Conservation (phyloP, 2,797 vertebrate genomes). For the Ceyx erithaca region DNA sequence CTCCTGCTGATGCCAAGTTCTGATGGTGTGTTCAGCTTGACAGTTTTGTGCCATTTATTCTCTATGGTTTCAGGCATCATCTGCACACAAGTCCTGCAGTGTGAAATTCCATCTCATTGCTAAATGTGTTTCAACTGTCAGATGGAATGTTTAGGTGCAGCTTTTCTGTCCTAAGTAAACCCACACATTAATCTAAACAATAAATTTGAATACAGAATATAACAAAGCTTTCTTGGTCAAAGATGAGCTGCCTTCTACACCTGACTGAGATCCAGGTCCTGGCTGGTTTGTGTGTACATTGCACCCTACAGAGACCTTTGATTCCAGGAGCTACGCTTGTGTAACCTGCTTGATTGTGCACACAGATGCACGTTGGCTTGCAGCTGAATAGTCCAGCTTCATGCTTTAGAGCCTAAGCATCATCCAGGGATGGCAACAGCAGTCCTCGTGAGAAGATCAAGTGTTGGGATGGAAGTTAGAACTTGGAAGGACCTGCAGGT, state of each 20-base stretch:
- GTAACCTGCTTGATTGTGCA: slow-evolving; percentile 5
- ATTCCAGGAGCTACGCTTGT: not conserved
- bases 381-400: slow-evolving; percentile 42
- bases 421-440: slow-evolving; percentile 7
- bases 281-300: not conserved
- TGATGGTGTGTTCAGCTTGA: not conserved
- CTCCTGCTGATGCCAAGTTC: not conserved
- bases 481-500: slow-evolving; percentile 30
- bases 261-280: not conserved
- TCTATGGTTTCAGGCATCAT: not conserved
- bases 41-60: not conserved
- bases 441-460: slow-evolving; percentile 37
- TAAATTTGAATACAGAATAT: not conserved
- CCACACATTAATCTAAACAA: not conserved
- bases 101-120: not conserved
- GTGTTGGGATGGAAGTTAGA: slow-evolving; percentile 9
- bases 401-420: slow-evolving; percentile 38
- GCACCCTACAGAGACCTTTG: not conserved
- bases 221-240: not conserved
- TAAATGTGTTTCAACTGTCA: not conserved
- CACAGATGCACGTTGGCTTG: slow-evolving; percentile 30
- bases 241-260: not conserved
- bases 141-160: slow-evolving; percentile 32
- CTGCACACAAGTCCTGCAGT: not conserved
- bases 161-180: slow-evolving; percentile 7